These are phyloP conservation scores for Helicolenus hilgendorfi DNA, from an alignment of 2,797 vertebrate species.

Conservation along the genomic window DNA sequence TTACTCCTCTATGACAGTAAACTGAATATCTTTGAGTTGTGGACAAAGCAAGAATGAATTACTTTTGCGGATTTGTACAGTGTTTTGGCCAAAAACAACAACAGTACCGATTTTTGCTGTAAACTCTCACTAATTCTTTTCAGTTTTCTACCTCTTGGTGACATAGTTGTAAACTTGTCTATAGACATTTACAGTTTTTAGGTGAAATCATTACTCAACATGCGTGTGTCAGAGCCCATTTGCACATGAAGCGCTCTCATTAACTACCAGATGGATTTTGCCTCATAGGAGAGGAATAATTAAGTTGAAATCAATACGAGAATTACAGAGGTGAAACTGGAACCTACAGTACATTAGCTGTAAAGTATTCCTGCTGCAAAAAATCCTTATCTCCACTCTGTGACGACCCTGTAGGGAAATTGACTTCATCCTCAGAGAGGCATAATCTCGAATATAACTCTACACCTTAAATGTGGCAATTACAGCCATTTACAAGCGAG, in stretches of 20 bases:
- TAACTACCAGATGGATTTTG: slow-evolving; percentile 67
- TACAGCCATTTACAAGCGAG: slow-evolving; percentile 53
- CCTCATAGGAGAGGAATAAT: slow-evolving; percentile 70
- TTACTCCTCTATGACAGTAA: too few species aligned
- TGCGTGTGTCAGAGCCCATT: slow-evolving; percentile 20
- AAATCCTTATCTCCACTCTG: slow-evolving; percentile 64
- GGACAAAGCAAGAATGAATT: not conserved
- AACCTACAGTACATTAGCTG: slow-evolving; percentile 70
- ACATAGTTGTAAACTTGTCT: not conserved
- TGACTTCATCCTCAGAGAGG: slow-evolving; percentile 62
- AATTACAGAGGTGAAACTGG: slow-evolving; percentile 73
- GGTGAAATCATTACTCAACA: slow-evolving; percentile 18
- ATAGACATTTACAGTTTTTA: slow-evolving; percentile 16
- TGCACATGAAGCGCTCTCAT: slow-evolving; percentile 46
- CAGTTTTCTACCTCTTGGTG: not conserved
- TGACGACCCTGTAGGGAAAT: slow-evolving; percentile 55
- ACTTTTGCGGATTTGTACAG: not conserved
- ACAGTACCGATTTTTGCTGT: not conserved
- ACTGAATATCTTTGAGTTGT: too few species aligned
- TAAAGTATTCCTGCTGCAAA: slow-evolving; percentile 56
- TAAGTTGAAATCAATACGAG: slow-evolving; percentile 77
- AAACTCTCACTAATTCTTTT: not conserved
- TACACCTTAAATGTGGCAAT: slow-evolving; percentile 60
- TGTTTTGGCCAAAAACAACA: not conserved
- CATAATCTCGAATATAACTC: slow-evolving; percentile 56